These are phyloP conservation scores for Sphaerophoria rueppellii DNA, from an alignment of 2,888 invertebrate species.

Conservation along the genomic window DNA sequence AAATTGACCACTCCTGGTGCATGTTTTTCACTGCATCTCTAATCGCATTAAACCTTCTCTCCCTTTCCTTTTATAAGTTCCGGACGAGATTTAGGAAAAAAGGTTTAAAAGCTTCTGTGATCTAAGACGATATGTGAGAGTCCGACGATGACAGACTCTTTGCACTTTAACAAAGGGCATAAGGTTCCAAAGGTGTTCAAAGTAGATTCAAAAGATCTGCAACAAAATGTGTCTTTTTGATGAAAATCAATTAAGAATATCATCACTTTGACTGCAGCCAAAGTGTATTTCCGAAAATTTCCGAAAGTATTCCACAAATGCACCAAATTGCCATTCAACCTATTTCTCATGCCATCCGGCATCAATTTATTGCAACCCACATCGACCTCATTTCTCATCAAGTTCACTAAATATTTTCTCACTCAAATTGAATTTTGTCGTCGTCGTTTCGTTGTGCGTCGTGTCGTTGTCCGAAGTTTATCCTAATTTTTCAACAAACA, in stretches of 20 bases:
- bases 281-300: background rate
- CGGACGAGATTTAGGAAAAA: background rate
- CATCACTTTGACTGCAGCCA: background rate
- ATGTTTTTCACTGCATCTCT: constrained; percentile 39
- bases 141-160: too few species aligned
- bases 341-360: too few species aligned
- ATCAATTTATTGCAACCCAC: background rate
- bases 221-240: constrained; percentile 3
- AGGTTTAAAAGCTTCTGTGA: background rate
- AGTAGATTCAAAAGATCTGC: background rate
- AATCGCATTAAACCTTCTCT: constrained; percentile 34
- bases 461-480: too few species aligned
- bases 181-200: background rate
- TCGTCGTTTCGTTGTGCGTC: too few species aligned
- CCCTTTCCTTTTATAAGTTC: background rate
- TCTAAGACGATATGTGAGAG: too few species aligned
- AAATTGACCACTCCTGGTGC: constrained; percentile 62
- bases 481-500: background rate
- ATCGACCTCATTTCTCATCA: constrained; percentile 2
- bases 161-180: too few species aligned
- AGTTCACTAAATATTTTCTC: background rate
- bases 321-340: background rate
- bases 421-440: background rate
- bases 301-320: background rate
- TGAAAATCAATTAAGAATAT: constrained; percentile 7